These are phyloP conservation scores for Turritopsis rubra DNA, from an alignment of 30 jellyfish, hydroid and myxozoan genomes.

Conservation along the genomic window DNA sequence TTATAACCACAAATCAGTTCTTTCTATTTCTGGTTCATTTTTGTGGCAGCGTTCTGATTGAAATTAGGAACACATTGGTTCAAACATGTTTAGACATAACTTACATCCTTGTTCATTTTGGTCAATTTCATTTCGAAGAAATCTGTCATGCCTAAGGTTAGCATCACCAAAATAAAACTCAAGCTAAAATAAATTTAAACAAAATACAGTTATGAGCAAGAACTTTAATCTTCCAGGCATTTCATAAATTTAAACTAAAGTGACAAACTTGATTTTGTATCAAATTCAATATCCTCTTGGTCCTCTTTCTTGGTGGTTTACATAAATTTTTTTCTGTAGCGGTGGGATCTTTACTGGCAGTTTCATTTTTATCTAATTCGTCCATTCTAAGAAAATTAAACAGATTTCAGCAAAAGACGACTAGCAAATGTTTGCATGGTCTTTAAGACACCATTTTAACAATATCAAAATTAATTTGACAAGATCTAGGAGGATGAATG, in stretches of 20 bases:
- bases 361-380: background rate
- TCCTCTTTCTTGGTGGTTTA: background rate
- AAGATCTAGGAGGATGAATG: too few species aligned
- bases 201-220: background rate
- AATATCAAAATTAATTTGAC: too few species aligned
- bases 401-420: too few species aligned
- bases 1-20: too few species aligned
- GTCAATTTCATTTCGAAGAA: slow-evolving; percentile 38
- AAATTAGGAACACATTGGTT: too few species aligned
- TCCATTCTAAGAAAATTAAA: background rate
- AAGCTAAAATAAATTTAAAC: slow-evolving; percentile 1
- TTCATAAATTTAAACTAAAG: background rate
- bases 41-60: too few species aligned
- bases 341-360: background rate
- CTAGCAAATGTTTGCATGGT: too few species aligned
- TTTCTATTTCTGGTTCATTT: too few species aligned
- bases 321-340: too few species aligned
- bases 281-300: background rate
- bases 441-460: too few species aligned
- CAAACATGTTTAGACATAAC: too few species aligned
- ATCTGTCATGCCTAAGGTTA: slow-evolving; percentile 50
- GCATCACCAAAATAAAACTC: slow-evolving; percentile 67
- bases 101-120: slow-evolving; percentile 36
- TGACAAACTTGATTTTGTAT: background rate
- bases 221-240: background rate